A percentile compares a stretch with the other conserved stretches of the same genome.
Conservation (phyloP, 2,797 vertebrate species). For the Helicolenus hilgendorfi region DNA sequence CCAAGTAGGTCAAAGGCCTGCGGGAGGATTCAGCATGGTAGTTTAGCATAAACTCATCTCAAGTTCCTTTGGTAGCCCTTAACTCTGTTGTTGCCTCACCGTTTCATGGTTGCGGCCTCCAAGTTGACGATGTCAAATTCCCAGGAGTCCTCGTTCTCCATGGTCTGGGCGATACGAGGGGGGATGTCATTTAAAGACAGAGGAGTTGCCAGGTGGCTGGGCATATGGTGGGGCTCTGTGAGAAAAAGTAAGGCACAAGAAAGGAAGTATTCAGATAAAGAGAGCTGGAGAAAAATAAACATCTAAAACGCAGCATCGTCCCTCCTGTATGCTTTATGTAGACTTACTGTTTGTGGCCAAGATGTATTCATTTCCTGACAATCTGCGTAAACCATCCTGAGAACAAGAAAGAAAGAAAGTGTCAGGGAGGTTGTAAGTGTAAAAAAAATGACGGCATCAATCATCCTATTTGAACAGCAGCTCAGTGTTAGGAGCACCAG, state of each 20-base stretch:
- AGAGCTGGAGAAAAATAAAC: neutral
- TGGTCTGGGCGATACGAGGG: conserved; percentile 93
- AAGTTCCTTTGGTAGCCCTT: neutral
- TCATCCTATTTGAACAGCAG: neutral
- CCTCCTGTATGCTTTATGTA: neutral
- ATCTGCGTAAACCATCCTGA: conserved; percentile 96
- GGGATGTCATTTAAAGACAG: conserved; percentile 94
- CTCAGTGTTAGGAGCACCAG: neutral
- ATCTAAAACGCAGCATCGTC: neutral
- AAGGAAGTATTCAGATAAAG: conserved; percentile 1
- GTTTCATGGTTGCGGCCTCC: conserved; percentile 95
- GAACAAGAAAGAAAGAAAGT: conserved; percentile 21
- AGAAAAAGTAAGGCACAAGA: conserved; percentile 11
- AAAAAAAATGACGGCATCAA: neutral
- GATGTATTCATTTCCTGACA: conserved; percentile 97
- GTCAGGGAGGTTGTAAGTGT: neutral
- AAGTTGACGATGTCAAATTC: conserved; percentile 97
- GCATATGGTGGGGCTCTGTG: conserved; percentile 92
- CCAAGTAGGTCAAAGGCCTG: conserved; percentile 97
- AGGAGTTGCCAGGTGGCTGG: conserved; percentile 90
- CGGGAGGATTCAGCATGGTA: conserved; percentile 10
- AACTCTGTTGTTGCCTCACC: conserved; percentile 84
- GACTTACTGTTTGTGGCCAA: conserved; percentile 96
- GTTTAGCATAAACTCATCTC: conserved; percentile 10
- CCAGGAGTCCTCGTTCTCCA: conserved; percentile 97